Conservation (phyloP, 2,888 invertebrate genomes). For the Amiota communis region DNA sequence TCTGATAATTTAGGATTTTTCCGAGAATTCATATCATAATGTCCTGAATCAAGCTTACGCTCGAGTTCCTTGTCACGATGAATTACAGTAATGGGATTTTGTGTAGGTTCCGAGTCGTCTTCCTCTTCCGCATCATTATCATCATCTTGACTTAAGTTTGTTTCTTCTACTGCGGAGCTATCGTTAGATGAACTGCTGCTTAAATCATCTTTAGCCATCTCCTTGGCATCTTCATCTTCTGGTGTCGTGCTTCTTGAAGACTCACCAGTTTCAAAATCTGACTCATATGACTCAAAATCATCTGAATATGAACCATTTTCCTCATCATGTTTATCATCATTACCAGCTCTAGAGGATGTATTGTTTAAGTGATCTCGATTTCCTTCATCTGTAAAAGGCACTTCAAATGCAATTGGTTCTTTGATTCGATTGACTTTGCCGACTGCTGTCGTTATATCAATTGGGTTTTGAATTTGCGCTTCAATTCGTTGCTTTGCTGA, state of each 20-base stretch:
- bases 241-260: constrained; percentile 43
- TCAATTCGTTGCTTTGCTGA: constrained; percentile 56
- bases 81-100: constrained; percentile 69
- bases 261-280: constrained; percentile 74
- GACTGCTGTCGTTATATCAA: not conserved
- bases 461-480: constrained; percentile 39
- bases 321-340: constrained; percentile 40
- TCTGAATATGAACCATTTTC: constrained; percentile 73
- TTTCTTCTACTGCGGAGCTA: constrained; percentile 19
- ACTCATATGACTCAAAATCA: constrained; percentile 77
- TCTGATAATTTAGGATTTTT: constrained; percentile 46
- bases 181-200: constrained; percentile 8
- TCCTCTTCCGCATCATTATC: constrained; percentile 46
- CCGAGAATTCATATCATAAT: constrained; percentile 74
- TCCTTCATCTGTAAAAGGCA: constrained; percentile 57
- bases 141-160: constrained; percentile 17
- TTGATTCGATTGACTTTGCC: constrained; percentile 50
- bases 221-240: constrained; percentile 34
- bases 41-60: constrained; percentile 77
- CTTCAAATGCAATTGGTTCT: constrained; percentile 70
- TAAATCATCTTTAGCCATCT: not conserved
- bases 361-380: not conserved
- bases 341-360: not conserved
- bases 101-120: constrained; percentile 67
- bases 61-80: constrained; percentile 74